Evolutionary conservation across 2,888 invertebrate genomes (phyloP), one percentile per base, ranked within the genome.

Genomic region (Venusia cambrica): DNA sequence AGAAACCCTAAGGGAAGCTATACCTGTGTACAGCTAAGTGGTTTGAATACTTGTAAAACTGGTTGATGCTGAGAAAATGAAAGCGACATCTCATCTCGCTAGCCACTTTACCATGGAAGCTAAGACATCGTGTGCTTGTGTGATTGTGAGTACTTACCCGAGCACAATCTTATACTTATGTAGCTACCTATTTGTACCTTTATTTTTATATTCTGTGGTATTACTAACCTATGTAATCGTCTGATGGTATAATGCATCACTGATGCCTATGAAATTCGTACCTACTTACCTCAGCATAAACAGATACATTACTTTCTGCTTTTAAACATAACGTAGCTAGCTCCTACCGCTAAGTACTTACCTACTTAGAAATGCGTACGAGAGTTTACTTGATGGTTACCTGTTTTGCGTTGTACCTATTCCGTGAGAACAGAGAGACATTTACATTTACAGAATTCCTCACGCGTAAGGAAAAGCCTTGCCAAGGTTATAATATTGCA

Each of bases 41-140:
- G 21, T 20, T 36, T 34, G 14, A 38, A 40, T 32, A 37, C 38
- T 42, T 12, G 41, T 39, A 20, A 24, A 45, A 42, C 48, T 37
- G 28, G 38, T 41, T 39, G 28, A 26, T 38, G 27, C 34, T 36
- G 41, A 39, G 44, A 45, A 42, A 42, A 45, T 45, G 35, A 45
- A 48, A 45, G 37, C 41, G 26, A 39, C 39, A 37, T 37, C 44
- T 26, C 41, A 26, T 44, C 32, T 20, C 29, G 16, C 32, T 30
- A 25, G 22, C 33, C 27, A n/a, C n/a, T n/a, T n/a, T n/a, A n/a
- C n/a, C n/a, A n/a, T 17, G 17, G 20, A 27, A 28, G 36, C 19
- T 30, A 27, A 31, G 17, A 5, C 5, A 4, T 17, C n/a, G 3
- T 3, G 17, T 17, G 6, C 17, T 6, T n/a, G 6, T 17, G 6